phyloP scores from a whole-genome alignment of 2,888 invertebrate species.

The Oscheius myriophilus region DNA sequence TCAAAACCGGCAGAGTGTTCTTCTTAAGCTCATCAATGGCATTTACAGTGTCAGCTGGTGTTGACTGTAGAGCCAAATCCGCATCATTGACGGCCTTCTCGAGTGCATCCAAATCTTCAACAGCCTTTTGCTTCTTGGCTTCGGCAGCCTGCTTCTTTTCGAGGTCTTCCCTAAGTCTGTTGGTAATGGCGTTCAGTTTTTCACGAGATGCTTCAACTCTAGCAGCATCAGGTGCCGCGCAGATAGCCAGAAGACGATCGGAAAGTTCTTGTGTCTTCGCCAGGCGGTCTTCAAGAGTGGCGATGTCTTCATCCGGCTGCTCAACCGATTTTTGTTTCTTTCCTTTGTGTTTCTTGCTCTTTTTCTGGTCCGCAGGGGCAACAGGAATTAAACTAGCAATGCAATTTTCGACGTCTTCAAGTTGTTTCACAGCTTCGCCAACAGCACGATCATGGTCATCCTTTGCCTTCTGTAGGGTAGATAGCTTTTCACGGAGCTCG shows the following conservation, averaged over 20 bases:
- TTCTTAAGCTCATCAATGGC: conserved; percentile 29
- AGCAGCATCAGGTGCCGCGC: not conserved
- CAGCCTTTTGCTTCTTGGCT: conserved; percentile 24
- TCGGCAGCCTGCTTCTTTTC: conserved; percentile 13
- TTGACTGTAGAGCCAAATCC: conserved; percentile 30
- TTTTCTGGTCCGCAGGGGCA: conserved; percentile 22
- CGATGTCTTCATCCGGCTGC: not conserved
- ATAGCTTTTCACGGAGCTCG: conserved; percentile 37
- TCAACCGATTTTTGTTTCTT: conserved; percentile 11
- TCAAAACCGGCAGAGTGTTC: conserved; percentile 12
- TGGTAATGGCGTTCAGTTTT: conserved; percentile 9
- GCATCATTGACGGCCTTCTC: conserved; percentile 39
- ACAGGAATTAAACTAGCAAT: conserved; percentile 33
- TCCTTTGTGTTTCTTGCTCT: conserved; percentile 22
- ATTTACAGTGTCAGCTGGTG: conserved; percentile 30
- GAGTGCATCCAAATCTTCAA: conserved; percentile 37
- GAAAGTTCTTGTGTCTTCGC: conserved; percentile 2
- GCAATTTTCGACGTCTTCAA: conserved; percentile 28
- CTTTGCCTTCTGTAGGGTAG: conserved; percentile 30
- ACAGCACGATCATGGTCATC: conserved; percentile 20
- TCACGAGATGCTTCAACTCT: conserved; percentile 7
- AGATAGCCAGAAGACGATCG: not conserved
- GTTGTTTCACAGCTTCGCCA: conserved; percentile 2
- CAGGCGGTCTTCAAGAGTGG: conserved; percentile 12
- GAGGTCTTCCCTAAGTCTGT: conserved; percentile 33